Percentiles rank a stretch among this genome's conserved stretches.
Conservation (phyloP, 2,888 invertebrate species). For the Epinotia demarniana region DNA sequence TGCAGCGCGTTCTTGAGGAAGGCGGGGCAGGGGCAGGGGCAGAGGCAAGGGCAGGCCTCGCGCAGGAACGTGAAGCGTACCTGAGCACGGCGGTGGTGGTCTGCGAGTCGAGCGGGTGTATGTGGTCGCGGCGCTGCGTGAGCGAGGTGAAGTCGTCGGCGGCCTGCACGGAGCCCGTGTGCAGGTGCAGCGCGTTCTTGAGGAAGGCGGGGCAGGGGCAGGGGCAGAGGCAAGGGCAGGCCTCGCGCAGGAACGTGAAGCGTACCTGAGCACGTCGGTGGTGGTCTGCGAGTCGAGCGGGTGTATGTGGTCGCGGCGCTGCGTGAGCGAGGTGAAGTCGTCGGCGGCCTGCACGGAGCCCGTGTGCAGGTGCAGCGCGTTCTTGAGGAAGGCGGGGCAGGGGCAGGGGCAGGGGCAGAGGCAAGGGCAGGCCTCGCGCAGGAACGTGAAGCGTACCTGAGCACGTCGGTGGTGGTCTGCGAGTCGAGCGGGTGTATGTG, state of each 20-base stretch:
- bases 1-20: background rate
- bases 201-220: background rate
- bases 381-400: too few relatives aligned
- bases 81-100: constrained; percentile 12
- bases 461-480: constrained; percentile 97
- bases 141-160: constrained; percentile 8
- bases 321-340: constrained; percentile 6
- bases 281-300: constrained; percentile 10
- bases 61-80: too few relatives aligned
- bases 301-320: constrained; percentile 13
- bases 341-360: constrained; percentile 15
- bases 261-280: constrained; percentile 13
- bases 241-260: too few relatives aligned
- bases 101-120: constrained; percentile 11
- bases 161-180: constrained; percentile 13
- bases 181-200: background rate
- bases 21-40: too few relatives aligned
- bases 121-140: constrained; percentile 14
- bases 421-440: too few relatives aligned
- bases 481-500: constrained; percentile 97
- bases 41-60: too few relatives aligned
- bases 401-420: too few relatives aligned
- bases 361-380: background rate
- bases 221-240: too few relatives aligned
- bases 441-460: constrained; percentile 92